These are phyloP conservation scores for Vanessa atalanta DNA, from an alignment of 1,140 invertebrate genomes.

Conservation along the genomic window DNA sequence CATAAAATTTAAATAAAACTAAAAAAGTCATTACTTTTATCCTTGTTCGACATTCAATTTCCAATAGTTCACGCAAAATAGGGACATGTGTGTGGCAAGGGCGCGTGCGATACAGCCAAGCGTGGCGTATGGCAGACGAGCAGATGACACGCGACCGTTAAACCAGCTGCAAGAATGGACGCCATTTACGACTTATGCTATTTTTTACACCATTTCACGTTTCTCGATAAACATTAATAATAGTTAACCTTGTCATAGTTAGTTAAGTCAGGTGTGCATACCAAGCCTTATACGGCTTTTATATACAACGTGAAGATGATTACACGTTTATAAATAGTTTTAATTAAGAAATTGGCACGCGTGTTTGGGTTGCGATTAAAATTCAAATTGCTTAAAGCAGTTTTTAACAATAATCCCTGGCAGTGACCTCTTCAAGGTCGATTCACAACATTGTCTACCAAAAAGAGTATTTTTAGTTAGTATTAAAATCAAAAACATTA, in stretches of 20 bases:
- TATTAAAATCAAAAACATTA: not conserved
- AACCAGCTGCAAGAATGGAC: slow-evolving; percentile 62
- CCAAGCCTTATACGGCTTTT: slow-evolving; percentile 8
- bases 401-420: not conserved
- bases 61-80: slow-evolving; percentile 14
- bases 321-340: slow-evolving; percentile 13
- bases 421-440: slow-evolving; percentile 20
- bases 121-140: slow-evolving; percentile 72
- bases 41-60: not conserved
- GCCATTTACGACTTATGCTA: slow-evolving; percentile 9
- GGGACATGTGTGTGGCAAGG: slow-evolving; percentile 42
- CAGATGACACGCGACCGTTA: slow-evolving; percentile 80
- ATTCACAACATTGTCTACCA: not conserved
- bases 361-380: slow-evolving; percentile 4
- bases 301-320: slow-evolving; percentile 13
- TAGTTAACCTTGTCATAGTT: not conserved
- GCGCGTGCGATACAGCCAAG: slow-evolving; percentile 70
- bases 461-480: not conserved
- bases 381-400: not conserved
- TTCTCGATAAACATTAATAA: not conserved
- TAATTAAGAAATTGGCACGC: slow-evolving; percentile 16
- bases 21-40: slow-evolving; percentile 5
- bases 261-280: slow-evolving; percentile 24
- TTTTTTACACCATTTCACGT: slow-evolving; percentile 19
- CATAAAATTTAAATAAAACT: not conserved